These are phyloP conservation scores for Eupeodes latifasciatus DNA, from an alignment of 2,888 invertebrate species.

Conservation along the genomic window DNA sequence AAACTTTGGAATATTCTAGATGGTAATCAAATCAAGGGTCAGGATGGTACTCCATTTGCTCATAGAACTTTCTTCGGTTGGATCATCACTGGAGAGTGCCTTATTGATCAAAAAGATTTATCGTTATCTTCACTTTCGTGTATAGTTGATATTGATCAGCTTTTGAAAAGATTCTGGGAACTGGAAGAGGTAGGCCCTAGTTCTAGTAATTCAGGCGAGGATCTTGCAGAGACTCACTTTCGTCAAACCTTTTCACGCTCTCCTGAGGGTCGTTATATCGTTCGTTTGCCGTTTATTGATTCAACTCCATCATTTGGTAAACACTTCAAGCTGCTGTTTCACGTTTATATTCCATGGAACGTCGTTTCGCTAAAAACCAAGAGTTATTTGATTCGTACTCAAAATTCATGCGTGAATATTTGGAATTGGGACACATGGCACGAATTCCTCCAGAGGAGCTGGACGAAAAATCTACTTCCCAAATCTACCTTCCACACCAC, in stretches of 20 bases:
- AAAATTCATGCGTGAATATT: neutral
- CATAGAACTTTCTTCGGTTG: neutral
- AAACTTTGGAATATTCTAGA: neutral
- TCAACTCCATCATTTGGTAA: neutral
- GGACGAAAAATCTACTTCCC: neutral
- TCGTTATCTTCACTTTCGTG: neutral
- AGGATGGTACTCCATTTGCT: neutral
- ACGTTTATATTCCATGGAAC: neutral
- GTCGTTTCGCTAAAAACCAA: neutral
- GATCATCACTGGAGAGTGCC: neutral
- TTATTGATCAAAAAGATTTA: no score
- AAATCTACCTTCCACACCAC: neutral
- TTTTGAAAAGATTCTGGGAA: neutral
- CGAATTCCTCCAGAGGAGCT: conserved; percentile 1
- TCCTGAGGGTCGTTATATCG: neutral
- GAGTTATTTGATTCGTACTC: neutral
- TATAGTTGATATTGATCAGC: neutral
- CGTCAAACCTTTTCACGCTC: neutral
- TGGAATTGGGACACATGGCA: neutral
- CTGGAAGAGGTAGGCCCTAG: neutral
- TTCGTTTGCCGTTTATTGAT: neutral
- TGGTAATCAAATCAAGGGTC: neutral
- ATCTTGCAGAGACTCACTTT: neutral
- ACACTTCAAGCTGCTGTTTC: neutral
- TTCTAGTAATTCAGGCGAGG: neutral